These are phyloP conservation scores for Neomorphus geoffroyi DNA, from an alignment of 2,797 vertebrate genomes.

Conservation along the genomic window DNA sequence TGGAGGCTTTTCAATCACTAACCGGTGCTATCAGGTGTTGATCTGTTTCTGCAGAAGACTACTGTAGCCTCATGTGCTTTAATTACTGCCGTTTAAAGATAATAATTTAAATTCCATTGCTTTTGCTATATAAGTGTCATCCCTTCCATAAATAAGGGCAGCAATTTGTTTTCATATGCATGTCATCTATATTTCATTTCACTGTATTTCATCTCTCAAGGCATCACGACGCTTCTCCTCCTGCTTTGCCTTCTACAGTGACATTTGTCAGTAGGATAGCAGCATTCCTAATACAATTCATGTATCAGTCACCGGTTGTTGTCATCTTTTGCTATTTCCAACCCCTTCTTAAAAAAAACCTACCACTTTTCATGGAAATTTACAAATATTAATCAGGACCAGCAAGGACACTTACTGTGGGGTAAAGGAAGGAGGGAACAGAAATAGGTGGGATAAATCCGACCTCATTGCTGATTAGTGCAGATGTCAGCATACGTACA, in stretches of 20 bases:
- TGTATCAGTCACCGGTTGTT: not conserved
- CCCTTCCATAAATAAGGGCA: conserved; percentile 35
- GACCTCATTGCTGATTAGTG: not conserved
- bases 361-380: not conserved
- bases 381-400: not conserved
- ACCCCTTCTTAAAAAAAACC: not conserved
- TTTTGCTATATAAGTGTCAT: conserved; percentile 29
- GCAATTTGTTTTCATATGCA: not conserved
- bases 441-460: not conserved
- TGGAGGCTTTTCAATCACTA: conserved; percentile 10
- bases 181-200: not conserved
- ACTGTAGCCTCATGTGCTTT: not conserved
- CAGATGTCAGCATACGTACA: not conserved
- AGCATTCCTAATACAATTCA: not conserved
- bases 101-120: conserved; percentile 22
- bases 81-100: conserved; percentile 20
- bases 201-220: not conserved
- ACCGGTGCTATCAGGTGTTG: not conserved
- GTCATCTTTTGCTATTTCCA: conserved; percentile 1
- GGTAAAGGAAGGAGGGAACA: not conserved
- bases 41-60: conserved; percentile 2
- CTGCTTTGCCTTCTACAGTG: not conserved
- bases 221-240: not conserved
- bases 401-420: not conserved
- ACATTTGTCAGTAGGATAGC: not conserved